Evolutionary conservation across 2,888 invertebrate species (phyloP).

Genomic region (Patella ulyssiponensis): DNA sequence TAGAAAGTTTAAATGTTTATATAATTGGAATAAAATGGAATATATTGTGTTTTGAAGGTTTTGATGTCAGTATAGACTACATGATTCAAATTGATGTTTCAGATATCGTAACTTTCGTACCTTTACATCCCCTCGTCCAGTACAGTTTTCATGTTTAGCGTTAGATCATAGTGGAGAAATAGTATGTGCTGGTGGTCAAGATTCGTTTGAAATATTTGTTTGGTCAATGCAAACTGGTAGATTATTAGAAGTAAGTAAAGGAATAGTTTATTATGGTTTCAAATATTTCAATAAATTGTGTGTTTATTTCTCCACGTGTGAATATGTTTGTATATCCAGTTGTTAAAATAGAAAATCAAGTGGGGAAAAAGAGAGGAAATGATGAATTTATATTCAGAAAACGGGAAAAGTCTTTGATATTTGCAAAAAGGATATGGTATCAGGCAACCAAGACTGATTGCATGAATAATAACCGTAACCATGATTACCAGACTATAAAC

Average conservation of each 20-base stretch:
- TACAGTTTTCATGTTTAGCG: conserved; percentile 92
- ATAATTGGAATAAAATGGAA: too few relatives aligned
- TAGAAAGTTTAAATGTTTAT: too few relatives aligned
- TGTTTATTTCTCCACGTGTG: neutral
- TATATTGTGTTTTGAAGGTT: too few relatives aligned
- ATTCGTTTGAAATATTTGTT: conserved; percentile 93
- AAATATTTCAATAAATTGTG: neutral
- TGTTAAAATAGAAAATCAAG: neutral
- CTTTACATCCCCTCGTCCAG: conserved; percentile 90
- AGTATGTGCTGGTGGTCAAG: conserved; percentile 94
- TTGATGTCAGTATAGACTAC: too few relatives aligned
- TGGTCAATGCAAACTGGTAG: conserved; percentile 96
- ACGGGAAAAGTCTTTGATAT: too few relatives aligned
- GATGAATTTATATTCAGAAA: neutral
- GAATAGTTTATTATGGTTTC: neutral
- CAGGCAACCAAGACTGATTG: too few relatives aligned
- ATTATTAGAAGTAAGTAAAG: conserved; percentile 82
- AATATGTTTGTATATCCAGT: neutral
- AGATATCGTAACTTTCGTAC: conserved; percentile 99
- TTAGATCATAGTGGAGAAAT: conserved; percentile 92
- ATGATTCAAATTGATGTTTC: conserved; percentile 30
- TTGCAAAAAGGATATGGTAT: too few relatives aligned
- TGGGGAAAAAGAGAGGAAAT: conserved; percentile 4
- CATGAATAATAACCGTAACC: too few relatives aligned
- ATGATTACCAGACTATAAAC: too few relatives aligned